Evolutionary conservation across 30 jellyfish, hydroid and myxozoan species (phyloP).

Genomic region (Pseudorhiza aurosa): DNA sequence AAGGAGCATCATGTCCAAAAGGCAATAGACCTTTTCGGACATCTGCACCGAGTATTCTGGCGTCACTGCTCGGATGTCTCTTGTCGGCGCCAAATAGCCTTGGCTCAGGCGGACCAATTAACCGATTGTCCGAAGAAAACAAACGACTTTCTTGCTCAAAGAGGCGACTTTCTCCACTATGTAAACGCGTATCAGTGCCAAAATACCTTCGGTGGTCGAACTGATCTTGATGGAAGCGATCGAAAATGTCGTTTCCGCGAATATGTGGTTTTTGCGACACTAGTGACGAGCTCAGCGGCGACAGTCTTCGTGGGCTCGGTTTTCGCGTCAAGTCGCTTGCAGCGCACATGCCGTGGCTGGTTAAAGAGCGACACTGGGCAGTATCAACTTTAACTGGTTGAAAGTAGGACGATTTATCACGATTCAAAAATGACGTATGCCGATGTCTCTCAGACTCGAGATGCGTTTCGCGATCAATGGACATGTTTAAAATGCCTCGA

Average conservation of each 20-base stretch:
- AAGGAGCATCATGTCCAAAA: conserved; percentile 59
- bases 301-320: conserved; percentile 63
- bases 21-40: conserved; percentile 48
- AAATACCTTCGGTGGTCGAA: conserved; percentile 51
- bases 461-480: conserved; percentile 63
- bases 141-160: conserved; percentile 57
- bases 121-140: conserved; percentile 50
- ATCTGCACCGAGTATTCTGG: conserved; percentile 58
- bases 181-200: conserved; percentile 33
- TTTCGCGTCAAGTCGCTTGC: conserved; percentile 40
- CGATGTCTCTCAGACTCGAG: conserved; percentile 70
- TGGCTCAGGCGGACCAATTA: conserved; percentile 40
- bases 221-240: conserved; percentile 49
- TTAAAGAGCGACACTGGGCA: conserved; percentile 19
- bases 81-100: conserved; percentile 55
- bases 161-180: conserved; percentile 44
- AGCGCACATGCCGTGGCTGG: conserved; percentile 41
- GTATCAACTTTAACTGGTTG: conserved; percentile 63
- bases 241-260: conserved; percentile 47
- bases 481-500: conserved; percentile 43
- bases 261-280: conserved; percentile 51
- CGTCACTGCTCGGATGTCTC: conserved; percentile 31
- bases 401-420: conserved; percentile 62
- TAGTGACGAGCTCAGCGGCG: conserved; percentile 48
- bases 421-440: conserved; percentile 56